These are phyloP conservation scores for Gymnothorax javanicus DNA, from an alignment of 2,797 vertebrate species.

Conservation along the genomic window DNA sequence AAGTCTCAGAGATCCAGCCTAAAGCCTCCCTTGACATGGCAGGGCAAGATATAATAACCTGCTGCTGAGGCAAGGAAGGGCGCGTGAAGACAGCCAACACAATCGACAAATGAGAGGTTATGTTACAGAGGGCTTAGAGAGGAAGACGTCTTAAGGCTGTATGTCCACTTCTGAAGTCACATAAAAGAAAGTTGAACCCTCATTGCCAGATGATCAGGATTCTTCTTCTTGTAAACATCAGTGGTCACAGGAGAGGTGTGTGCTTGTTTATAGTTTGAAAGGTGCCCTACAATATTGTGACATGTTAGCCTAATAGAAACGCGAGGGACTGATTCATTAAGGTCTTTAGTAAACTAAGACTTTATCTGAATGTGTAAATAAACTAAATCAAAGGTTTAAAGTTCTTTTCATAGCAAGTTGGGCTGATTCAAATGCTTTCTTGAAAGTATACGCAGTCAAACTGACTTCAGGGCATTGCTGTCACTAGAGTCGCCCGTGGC, in stretches of 20 bases:
- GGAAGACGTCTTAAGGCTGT: neutral
- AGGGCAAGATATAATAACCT: neutral
- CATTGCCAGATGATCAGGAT: slow-evolving; percentile 67
- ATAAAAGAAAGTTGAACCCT: slow-evolving; percentile 69
- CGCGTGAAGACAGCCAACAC: neutral
- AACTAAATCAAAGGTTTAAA: neutral
- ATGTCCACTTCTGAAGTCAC: neutral
- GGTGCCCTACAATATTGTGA: neutral
- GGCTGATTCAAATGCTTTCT: neutral
- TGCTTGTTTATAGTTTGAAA: slow-evolving; percentile 63
- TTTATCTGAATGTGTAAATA: neutral
- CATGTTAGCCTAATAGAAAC: slow-evolving; percentile 24
- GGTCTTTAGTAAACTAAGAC: too few species aligned
- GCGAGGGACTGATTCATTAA: neutral
- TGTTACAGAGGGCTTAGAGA: neutral
- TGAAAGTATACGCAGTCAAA: neutral
- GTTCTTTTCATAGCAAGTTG: neutral
- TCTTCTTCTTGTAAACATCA: slow-evolving; percentile 73
- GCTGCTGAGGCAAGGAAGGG: neutral
- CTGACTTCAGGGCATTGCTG: neutral
- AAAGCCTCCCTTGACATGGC: neutral
- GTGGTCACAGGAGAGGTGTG: slow-evolving; percentile 67
- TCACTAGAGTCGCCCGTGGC: neutral
- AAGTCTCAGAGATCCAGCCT: neutral
- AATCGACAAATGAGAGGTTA: neutral